phyloP scores from a whole-genome alignment of 1,140 invertebrate genomes.

The Pollicipes pollicipes region DNA sequence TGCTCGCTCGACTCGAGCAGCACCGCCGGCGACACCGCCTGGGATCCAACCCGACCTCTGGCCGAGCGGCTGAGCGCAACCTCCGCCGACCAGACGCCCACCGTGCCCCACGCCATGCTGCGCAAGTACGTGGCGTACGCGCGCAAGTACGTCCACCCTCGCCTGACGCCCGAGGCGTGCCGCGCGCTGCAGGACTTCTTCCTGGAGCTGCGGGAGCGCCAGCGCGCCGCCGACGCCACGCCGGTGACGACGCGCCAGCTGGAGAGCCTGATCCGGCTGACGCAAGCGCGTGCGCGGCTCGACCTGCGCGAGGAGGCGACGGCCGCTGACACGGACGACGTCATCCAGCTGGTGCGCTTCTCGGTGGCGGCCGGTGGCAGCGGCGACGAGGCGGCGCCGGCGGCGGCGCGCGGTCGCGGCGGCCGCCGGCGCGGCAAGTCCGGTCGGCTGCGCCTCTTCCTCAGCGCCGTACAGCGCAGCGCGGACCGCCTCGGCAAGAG shows the following conservation, averaged over 20 bases:
- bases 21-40: background rate
- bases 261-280: constrained; percentile 70
- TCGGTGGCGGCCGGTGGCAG: constrained; percentile 46
- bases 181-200: constrained; percentile 60
- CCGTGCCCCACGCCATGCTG: constrained; percentile 52
- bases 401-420: background rate
- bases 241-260: constrained; percentile 69
- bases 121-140: constrained; percentile 85
- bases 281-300: constrained; percentile 63
- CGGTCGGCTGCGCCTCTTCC: constrained; percentile 43
- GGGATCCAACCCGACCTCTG: background rate
- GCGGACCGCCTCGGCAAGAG: constrained; percentile 42
- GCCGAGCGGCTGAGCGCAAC: constrained; percentile 40
- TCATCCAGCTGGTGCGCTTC: constrained; percentile 65
- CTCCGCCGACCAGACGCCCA: constrained; percentile 42
- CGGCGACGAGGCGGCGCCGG: background rate
- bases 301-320: constrained; percentile 65
- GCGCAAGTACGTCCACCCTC: constrained; percentile 67
- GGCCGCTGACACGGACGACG: constrained; percentile 58
- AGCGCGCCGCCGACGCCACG: constrained; percentile 38
- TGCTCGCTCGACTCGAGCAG: constrained; percentile 4
- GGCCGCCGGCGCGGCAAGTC: background rate
- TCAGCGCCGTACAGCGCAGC: constrained; percentile 45
- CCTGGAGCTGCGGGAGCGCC: constrained; percentile 48
- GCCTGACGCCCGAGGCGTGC: constrained; percentile 48